Evolutionary conservation across 2,797 vertebrate species (phyloP).

Genomic region (Bovichtus variegatus): DNA sequence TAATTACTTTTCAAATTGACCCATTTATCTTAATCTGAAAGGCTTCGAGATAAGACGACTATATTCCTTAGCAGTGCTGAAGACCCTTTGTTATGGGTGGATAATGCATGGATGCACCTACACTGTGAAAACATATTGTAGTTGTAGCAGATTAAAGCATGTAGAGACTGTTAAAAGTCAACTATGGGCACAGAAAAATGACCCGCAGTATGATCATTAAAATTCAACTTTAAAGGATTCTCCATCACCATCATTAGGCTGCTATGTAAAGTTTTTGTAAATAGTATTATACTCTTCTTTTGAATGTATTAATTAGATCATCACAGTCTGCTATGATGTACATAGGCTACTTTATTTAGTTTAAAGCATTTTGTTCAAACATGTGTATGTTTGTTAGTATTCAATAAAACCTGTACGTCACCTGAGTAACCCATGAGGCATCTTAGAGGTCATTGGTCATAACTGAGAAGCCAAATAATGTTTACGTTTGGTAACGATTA

Average conservation of each 20-base stretch:
- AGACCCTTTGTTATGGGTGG: conserved; percentile 53
- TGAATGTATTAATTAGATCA: neutral
- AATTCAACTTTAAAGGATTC: neutral
- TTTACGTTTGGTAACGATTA: neutral
- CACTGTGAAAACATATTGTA: conserved; percentile 17
- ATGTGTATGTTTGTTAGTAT: neutral
- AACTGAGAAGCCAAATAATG: neutral
- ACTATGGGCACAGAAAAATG: neutral
- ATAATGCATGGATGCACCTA: conserved; percentile 46
- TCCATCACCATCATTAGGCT: neutral
- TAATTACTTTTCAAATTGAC: conserved; percentile 80
- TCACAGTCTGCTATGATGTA: neutral
- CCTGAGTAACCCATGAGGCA: neutral
- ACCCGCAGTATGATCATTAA: neutral
- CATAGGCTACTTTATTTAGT: neutral
- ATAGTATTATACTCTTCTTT: neutral
- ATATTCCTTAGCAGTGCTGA: conserved; percentile 42
- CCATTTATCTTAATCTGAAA: conserved; percentile 80
- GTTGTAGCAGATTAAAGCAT: conserved; percentile 27
- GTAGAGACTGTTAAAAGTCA: conserved; percentile 7
- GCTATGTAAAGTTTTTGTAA: neutral
- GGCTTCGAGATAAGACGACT: conserved; percentile 57
- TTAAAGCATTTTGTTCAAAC: neutral
- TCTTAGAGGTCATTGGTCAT: neutral
- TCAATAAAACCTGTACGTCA: neutral